Evolutionary conservation across 2,888 invertebrate species (phyloP).

Genomic region (Frankliniella fusca): DNA sequence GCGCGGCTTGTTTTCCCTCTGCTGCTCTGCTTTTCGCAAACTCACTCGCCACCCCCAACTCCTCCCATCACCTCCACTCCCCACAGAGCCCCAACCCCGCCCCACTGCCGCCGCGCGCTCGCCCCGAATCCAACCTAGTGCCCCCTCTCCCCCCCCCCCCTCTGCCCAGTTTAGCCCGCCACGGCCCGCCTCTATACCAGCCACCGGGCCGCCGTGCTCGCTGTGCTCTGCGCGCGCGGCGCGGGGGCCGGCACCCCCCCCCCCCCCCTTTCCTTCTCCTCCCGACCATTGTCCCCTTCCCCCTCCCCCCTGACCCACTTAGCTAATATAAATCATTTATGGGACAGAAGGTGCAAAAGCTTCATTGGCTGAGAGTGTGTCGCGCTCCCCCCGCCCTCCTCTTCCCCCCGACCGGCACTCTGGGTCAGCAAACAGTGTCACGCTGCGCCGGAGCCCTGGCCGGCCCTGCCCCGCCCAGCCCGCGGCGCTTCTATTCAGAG

Average conservation of each 20-base stretch:
- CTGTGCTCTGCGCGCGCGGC: no score
- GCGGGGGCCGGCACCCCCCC: not conserved
- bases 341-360: not conserved
- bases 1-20: no score
- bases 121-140: not conserved
- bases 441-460: no score
- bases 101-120: not conserved
- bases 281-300: not conserved
- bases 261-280: not conserved
- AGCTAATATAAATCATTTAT: constrained; percentile 13
- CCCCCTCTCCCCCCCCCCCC: not conserved
- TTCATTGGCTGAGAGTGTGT: not conserved
- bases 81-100: not conserved
- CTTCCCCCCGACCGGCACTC: not conserved
- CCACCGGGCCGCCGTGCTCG: not conserved
- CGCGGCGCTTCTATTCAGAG: no score
- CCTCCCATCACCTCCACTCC: no score
- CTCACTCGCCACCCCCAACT: no score
- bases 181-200: no score
- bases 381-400: not conserved
- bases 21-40: no score
- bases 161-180: not conserved
- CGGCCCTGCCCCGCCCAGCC: no score
- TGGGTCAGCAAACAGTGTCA: no score
- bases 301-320: constrained; percentile 14